phyloP scores from a whole-genome alignment of 2,797 vertebrate species.

The Microchirus variegatus region DNA sequence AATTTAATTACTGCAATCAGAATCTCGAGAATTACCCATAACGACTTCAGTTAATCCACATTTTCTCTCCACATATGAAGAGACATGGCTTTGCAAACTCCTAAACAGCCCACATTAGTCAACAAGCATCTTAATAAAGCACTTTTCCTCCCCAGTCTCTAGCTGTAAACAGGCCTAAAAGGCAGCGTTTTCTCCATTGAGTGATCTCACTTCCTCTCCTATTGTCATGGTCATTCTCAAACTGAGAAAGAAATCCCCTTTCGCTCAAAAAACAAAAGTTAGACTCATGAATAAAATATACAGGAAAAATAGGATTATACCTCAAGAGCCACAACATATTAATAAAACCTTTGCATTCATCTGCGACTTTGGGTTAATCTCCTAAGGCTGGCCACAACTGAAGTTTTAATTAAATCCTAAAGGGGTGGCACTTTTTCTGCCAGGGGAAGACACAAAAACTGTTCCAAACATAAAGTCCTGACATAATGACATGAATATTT shows the following conservation, averaged over 20 bases:
- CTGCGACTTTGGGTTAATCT: too few species aligned
- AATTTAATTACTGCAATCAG: slow-evolving; percentile 76
- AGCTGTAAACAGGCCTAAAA: slow-evolving; percentile 9
- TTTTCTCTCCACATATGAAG: slow-evolving; percentile 10
- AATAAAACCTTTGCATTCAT: too few species aligned
- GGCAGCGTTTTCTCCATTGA: slow-evolving; percentile 17
- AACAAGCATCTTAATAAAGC: slow-evolving; percentile 43
- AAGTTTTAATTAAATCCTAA: slow-evolving; percentile 72
- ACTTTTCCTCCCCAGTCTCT: slow-evolving; percentile 16
- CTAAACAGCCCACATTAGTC: slow-evolving; percentile 21
- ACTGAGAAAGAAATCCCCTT: slow-evolving; percentile 33
- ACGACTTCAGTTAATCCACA: slow-evolving; percentile 46
- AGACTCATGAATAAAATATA: slow-evolving; percentile 65
- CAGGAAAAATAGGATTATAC: too few species aligned
- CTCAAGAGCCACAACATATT: too few species aligned
- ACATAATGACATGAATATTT: too few species aligned
- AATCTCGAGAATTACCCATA: slow-evolving; percentile 61
- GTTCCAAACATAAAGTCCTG: too few species aligned
- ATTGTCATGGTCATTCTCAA: slow-evolving; percentile 41
- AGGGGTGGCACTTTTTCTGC: slow-evolving; percentile 60
- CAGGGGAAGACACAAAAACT: neutral
- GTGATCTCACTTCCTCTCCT: slow-evolving; percentile 21
- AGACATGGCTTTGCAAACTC: slow-evolving; percentile 43
- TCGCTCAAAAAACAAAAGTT: slow-evolving; percentile 12
- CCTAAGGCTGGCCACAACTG: slow-evolving; percentile 64